Conservation (phyloP, 2,888 invertebrate species). For the Leptarthrus brevirostris region DNA sequence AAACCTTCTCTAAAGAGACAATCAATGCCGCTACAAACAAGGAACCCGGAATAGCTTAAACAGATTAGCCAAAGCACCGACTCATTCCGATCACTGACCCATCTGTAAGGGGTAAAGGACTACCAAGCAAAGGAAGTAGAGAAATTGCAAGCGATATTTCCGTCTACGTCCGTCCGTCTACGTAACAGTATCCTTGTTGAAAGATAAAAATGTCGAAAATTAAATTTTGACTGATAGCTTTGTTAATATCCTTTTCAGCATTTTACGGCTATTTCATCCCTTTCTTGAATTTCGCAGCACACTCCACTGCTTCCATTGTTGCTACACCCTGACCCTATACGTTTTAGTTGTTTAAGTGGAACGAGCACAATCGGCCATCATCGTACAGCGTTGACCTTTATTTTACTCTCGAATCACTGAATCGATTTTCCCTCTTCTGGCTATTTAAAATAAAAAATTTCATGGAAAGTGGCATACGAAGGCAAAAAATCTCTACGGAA, state of each 20-base stretch:
- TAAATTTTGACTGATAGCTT: constrained; percentile 53
- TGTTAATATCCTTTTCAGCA: constrained; percentile 15
- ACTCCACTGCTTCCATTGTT: background rate
- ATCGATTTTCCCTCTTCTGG: constrained; percentile 16
- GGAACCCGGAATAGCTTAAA: constrained; percentile 1
- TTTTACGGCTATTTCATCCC: background rate
- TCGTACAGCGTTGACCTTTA: constrained; percentile 16
- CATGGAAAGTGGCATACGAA: background rate
- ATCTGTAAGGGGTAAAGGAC: background rate
- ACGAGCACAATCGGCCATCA: background rate
- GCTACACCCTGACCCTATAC: background rate
- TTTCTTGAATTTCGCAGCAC: background rate
- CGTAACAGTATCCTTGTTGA: background rate
- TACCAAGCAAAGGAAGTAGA: background rate
- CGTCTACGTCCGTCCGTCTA: background rate
- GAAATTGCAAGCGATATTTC: constrained; percentile 4
- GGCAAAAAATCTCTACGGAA: constrained; percentile 9
- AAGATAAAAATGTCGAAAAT: constrained; percentile 51
- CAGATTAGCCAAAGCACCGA: constrained; percentile 15
- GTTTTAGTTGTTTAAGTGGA: background rate
- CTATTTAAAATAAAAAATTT: constrained; percentile 5
- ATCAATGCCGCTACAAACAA: background rate
- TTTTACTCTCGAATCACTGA: background rate
- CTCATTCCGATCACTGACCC: constrained; percentile 34
- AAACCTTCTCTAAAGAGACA: constrained; percentile 2